Conservation (phyloP, 2,113 vertebrate genomes). For the Deroptyus accipitrinus region DNA sequence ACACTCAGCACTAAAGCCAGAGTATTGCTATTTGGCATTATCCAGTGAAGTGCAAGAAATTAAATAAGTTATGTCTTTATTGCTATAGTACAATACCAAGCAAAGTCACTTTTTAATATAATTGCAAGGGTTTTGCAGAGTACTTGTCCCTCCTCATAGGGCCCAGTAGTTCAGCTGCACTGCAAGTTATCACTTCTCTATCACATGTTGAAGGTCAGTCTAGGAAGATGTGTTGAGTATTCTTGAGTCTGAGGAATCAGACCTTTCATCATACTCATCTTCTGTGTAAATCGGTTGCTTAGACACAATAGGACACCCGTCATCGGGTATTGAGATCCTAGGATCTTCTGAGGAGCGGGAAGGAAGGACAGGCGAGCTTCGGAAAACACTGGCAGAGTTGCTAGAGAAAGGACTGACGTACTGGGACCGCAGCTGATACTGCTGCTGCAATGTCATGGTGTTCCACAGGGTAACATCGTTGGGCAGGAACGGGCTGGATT, state of each 20-base stretch:
- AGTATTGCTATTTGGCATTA: slow-evolving; percentile 81
- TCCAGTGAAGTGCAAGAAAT: slow-evolving; percentile 81
- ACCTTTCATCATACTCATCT: slow-evolving; percentile 94
- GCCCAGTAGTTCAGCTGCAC: slow-evolving; percentile 34
- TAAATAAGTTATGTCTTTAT: slow-evolving; percentile 79
- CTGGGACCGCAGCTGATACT: slow-evolving; percentile 95
- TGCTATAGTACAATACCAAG: slow-evolving; percentile 74
- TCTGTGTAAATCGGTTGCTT: slow-evolving; percentile 91
- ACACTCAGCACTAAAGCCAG: slow-evolving; percentile 76
- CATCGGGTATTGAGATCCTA: slow-evolving; percentile 84
- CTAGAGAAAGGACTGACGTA: slow-evolving; percentile 91
- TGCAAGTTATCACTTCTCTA: slow-evolving; percentile 13
- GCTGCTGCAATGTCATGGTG: slow-evolving; percentile 96
- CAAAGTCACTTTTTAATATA: slow-evolving; percentile 63
- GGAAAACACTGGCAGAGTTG: slow-evolving; percentile 80
- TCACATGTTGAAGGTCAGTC: background rate
- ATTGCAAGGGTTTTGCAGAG: slow-evolving; percentile 1
- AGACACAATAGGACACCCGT: slow-evolving; percentile 83
- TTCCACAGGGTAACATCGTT: slow-evolving; percentile 96
- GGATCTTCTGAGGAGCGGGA: slow-evolving; percentile 83
- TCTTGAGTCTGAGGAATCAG: slow-evolving; percentile 93
- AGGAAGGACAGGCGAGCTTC: slow-evolving; percentile 83
- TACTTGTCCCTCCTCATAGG: background rate
- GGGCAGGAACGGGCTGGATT: slow-evolving; percentile 87
- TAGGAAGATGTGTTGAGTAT: slow-evolving; percentile 90